These are phyloP conservation scores for Oreochromis mossambicus DNA, from an alignment of 2,797 vertebrate genomes.

Conservation along the genomic window DNA sequence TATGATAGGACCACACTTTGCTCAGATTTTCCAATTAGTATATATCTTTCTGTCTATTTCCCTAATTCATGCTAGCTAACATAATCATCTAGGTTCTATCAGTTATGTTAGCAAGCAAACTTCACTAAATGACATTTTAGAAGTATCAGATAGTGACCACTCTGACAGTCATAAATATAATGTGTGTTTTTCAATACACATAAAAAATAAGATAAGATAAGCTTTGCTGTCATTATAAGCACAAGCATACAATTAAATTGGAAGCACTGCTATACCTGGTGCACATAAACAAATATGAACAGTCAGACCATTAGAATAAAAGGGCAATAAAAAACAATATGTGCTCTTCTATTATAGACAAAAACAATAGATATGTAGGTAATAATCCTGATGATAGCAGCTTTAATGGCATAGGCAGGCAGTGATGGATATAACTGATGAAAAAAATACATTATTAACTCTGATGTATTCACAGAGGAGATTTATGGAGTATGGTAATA, in stretches of 20 bases:
- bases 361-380: neutral
- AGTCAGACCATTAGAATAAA: neutral
- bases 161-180: neutral
- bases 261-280: neutral
- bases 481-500: neutral
- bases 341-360: neutral
- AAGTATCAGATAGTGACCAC: neutral
- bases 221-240: neutral
- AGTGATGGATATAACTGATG: neutral
- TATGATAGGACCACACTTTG: neutral
- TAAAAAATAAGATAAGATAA: neutral
- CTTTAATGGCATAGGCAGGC: neutral
- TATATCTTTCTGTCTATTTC: neutral
- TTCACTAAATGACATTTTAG: neutral
- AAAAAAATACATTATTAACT: neutral
- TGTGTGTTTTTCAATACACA: neutral
- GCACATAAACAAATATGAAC: neutral
- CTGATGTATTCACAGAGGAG: neutral
- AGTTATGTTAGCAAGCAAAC: neutral
- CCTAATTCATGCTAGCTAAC: neutral
- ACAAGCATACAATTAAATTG: neutral
- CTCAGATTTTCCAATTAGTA: neutral
- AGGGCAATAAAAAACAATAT: neutral
- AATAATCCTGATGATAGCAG: neutral
- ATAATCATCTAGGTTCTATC: neutral